Conservation (phyloP, 2,797 vertebrate genomes). For the Pagetopsis macropterus region DNA sequence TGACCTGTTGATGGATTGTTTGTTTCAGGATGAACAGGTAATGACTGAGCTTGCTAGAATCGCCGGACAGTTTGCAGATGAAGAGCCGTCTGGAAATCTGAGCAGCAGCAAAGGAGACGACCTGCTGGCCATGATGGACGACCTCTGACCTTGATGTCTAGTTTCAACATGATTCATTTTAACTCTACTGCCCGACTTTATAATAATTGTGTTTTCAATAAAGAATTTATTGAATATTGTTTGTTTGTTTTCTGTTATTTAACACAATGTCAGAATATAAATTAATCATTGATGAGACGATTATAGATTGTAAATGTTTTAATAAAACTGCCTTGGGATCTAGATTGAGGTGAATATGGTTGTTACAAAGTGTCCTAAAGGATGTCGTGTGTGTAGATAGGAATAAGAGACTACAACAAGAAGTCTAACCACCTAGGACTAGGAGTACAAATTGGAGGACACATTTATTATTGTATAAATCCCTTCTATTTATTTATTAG, state of each 20-base stretch:
- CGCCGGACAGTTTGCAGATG: conserved; percentile 83
- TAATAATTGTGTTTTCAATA: conserved; percentile 10
- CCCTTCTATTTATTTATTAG: not conserved
- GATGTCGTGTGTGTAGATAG: too few relatives aligned
- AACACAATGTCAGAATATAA: not conserved
- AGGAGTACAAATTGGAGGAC: too few relatives aligned
- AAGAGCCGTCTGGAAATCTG: conserved; percentile 46
- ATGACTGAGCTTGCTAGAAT: conserved; percentile 86
- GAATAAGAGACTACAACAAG: too few relatives aligned
- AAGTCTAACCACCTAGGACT: too few relatives aligned
- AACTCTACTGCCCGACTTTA: not conserved
- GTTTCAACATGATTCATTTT: not conserved
- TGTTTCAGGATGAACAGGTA: conserved; percentile 83
- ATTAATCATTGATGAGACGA: not conserved
- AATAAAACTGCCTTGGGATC: not conserved
- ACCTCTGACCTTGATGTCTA: conserved; percentile 72
- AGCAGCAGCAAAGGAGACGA: conserved; percentile 89
- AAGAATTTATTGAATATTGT: conserved; percentile 14
- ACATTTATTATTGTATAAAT: not conserved
- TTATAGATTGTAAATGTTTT: not conserved
- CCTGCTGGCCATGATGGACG: conserved; percentile 93
- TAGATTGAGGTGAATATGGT: too few relatives aligned
- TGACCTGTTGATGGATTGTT: not conserved
- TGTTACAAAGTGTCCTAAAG: too few relatives aligned
- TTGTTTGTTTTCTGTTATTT: not conserved